phyloP scores from a whole-genome alignment of 2,797 vertebrate species.

The Paramormyrops hopkinsi region DNA sequence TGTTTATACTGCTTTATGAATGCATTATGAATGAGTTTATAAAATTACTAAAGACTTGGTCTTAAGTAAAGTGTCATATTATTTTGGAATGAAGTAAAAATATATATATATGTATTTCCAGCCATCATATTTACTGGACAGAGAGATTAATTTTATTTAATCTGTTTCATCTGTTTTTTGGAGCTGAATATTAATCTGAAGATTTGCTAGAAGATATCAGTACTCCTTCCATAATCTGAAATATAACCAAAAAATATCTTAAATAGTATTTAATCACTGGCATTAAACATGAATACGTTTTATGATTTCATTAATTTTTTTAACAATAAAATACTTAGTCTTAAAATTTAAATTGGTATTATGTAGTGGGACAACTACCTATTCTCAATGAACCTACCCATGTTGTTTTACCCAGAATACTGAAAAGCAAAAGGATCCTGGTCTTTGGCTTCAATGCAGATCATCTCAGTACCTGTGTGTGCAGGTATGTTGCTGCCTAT shows the following conservation, averaged over 20 bases:
- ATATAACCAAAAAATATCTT: background rate
- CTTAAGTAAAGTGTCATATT: background rate
- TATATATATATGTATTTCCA: background rate
- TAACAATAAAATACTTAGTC: background rate
- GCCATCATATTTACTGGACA: background rate
- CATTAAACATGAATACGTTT: background rate
- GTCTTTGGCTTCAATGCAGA: background rate
- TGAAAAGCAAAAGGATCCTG: background rate
- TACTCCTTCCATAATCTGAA: background rate
- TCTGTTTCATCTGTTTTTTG: background rate
- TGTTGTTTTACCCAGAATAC: background rate
- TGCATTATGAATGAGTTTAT: background rate
- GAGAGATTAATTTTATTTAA: background rate
- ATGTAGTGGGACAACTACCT: background rate
- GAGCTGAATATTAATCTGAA: background rate
- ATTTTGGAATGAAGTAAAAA: background rate
- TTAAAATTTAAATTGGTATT: background rate
- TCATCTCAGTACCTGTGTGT: background rate
- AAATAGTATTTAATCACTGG: background rate
- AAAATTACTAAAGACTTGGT: background rate
- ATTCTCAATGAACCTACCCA: background rate
- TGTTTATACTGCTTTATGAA: background rate
- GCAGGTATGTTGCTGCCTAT: background rate
- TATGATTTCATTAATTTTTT: background rate
- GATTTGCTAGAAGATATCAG: background rate